Base-by-base conservation (phyloP, 2,113 vertebrate species). In the Podarcis muralis region DNA sequence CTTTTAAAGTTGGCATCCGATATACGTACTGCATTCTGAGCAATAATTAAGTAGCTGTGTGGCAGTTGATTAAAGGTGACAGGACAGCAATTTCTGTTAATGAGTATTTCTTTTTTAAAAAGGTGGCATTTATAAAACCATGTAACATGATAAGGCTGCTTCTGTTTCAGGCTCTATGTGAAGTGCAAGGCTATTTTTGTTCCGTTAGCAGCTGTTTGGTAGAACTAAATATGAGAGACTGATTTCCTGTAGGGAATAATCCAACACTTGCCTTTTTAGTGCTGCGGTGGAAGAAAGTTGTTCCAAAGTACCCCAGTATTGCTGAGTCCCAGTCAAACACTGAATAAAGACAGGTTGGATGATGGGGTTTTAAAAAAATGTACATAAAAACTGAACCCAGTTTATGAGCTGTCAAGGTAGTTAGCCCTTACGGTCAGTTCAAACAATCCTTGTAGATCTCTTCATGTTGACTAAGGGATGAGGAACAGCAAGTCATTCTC, bases 131-230 rank as follows among this genome's bases (percentile, higher is more conserved):
- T 57, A 30, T 35, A 80, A 40, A 27, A 9, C n/a, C 32, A 79
- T 90, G 85, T 87, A 87, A 77, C 85, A 80, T 22, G 83, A 7
- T 87, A 30, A 18, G 1, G 0, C 86, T 89, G 32, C 9, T 74
- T 80, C 66, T 78, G 9, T 74, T 89, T 18, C 2, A 0, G 82
- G 20, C 71, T 90, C 43, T 83, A 15, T 83, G 30, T 40, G 4
- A 43, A 3, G 76, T 0, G 0, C 40, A 1, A 5, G 1, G 81
- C 87, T 94, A 92, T 93, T 95, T 96, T 93, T 93, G 77, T 57
- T 89, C 48, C 18, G 1, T 25, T 79, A 71, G 81, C 94, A 94
- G 91, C 90, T 95, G 92, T 84, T 91, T 90, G 40, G 57, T 88
- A 77, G 40, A 25, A 32, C 84, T 91, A 78, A 88, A 88, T 89